Conservation (phyloP, 2,888 invertebrate species). For the Tetragnatha montana region DNA sequence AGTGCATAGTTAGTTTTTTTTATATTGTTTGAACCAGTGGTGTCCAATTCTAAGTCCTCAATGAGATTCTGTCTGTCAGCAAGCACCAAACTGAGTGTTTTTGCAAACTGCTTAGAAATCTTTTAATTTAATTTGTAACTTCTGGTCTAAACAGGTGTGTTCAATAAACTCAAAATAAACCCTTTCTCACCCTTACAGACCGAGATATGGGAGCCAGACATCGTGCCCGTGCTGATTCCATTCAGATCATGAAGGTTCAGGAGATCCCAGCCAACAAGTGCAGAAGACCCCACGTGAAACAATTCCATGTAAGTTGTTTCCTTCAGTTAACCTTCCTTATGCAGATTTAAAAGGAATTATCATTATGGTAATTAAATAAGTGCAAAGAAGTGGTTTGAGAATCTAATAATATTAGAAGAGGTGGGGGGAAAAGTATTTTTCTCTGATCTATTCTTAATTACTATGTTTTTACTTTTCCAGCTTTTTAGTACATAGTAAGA, state of each 20-base stretch:
- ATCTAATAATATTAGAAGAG: not conserved
- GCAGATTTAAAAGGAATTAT: not conserved
- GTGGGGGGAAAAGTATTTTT: too few relatives aligned
- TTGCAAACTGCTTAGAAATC: not conserved
- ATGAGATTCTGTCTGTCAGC: too few relatives aligned
- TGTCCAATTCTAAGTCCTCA: too few relatives aligned
- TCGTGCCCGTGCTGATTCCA: slow-evolving; percentile 97
- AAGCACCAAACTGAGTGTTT: not conserved
- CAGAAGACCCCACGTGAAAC: slow-evolving; percentile 95
- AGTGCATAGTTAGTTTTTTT: too few relatives aligned
- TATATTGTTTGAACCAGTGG: too few relatives aligned
- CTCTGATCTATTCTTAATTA: too few relatives aligned
- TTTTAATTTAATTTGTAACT: too few relatives aligned
- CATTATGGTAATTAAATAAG: not conserved
- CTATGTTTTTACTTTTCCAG: too few relatives aligned
- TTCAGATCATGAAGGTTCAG: slow-evolving; percentile 98
- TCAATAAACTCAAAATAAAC: too few relatives aligned
- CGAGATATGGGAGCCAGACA: slow-evolving; percentile 99
- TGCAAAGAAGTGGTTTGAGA: not conserved
- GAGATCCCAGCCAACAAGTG: slow-evolving; percentile 91
- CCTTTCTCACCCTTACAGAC: slow-evolving; percentile 77
- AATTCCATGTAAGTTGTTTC: slow-evolving; percentile 87
- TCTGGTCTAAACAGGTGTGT: too few relatives aligned
- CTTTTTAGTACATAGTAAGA: too few relatives aligned
- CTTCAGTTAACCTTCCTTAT: not conserved